A percentile compares a stretch with the other conserved stretches of the same genome.
phyloP scores from a whole-genome alignment of 2,113 vertebrate species.

The Hypomesus transpacificus region DNA sequence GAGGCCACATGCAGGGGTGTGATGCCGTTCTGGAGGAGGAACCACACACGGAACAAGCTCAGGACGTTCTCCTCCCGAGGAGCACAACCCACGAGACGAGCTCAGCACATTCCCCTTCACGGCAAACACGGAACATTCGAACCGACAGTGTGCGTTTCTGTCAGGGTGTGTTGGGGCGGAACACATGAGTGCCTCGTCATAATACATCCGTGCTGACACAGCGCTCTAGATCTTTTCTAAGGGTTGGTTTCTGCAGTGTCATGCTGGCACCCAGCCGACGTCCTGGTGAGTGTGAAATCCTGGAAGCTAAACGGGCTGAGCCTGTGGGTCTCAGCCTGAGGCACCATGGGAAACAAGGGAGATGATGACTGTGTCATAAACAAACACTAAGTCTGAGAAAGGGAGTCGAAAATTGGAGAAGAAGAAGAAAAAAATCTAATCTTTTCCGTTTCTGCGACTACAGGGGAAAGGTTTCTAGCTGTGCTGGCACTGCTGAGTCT shows the following conservation, averaged over 20 bases:
- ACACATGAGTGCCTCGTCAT: not conserved
- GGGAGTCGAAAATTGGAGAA: not conserved
- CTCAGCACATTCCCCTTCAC: not conserved
- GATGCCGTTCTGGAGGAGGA: slow-evolving; percentile 83
- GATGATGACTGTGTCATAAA: slow-evolving; percentile 3
- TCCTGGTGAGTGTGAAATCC: not conserved
- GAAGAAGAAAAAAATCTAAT: not conserved
- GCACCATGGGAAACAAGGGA: not conserved
- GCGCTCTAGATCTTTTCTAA: too few relatives aligned
- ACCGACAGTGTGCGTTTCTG: too few relatives aligned
- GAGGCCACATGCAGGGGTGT: slow-evolving; percentile 95
- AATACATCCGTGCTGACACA: too few relatives aligned
- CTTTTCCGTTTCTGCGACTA: not conserved
- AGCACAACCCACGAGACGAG: not conserved
- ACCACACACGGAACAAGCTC: not conserved
- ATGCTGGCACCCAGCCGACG: not conserved
- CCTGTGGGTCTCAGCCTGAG: not conserved
- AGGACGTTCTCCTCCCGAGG: not conserved
- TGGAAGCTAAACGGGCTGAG: not conserved
- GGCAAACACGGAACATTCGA: not conserved
- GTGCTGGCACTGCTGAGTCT: not conserved
- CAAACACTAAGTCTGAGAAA: not conserved
- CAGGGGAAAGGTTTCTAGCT: not conserved
- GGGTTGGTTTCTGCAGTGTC: not conserved
- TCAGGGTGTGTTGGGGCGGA: not conserved